These are phyloP conservation scores for Odontocerum albicorne DNA, from an alignment of 2,888 invertebrate species.

Conservation along the genomic window DNA sequence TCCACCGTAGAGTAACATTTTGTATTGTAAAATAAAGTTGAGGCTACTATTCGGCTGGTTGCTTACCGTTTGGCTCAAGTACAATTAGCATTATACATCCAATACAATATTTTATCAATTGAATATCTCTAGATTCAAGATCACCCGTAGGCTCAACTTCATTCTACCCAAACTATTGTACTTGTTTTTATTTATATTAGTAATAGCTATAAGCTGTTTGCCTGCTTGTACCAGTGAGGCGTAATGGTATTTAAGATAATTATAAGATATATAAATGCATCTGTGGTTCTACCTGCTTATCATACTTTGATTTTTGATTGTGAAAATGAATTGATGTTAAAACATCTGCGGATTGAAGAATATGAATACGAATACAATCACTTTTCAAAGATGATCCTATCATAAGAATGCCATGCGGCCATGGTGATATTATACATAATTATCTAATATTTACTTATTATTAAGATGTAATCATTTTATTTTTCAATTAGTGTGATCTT, in stretches of 20 bases:
- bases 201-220: conserved; percentile 16
- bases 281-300: conserved; percentile 30
- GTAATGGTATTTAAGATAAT: conserved; percentile 8
- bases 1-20: conserved; percentile 11
- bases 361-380: conserved; percentile 13
- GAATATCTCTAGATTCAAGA: too few relatives aligned
- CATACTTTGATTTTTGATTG: conserved; percentile 27
- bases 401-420: conserved; percentile 33
- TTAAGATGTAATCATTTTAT: neutral
- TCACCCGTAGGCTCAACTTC: too few relatives aligned
- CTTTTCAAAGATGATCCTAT: conserved; percentile 10
- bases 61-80: too few relatives aligned
- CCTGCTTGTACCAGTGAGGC: conserved; percentile 7
- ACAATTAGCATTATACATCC: too few relatives aligned
- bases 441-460: neutral
- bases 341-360: neutral
- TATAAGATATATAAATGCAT: conserved; percentile 10
- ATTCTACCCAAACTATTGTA: too few relatives aligned
- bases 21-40: too few relatives aligned
- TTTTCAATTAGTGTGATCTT: too few relatives aligned
- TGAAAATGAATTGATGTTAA: conserved; percentile 1
- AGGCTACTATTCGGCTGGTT: too few relatives aligned
- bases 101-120: too few relatives aligned
- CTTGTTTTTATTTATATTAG: too few relatives aligned
- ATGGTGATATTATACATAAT: conserved; percentile 18